Percentiles rank a stretch among this genome's conserved stretches.
These are phyloP conservation scores for Idaea biselata DNA, from an alignment of 2,888 invertebrate species.

Conservation along the genomic window DNA sequence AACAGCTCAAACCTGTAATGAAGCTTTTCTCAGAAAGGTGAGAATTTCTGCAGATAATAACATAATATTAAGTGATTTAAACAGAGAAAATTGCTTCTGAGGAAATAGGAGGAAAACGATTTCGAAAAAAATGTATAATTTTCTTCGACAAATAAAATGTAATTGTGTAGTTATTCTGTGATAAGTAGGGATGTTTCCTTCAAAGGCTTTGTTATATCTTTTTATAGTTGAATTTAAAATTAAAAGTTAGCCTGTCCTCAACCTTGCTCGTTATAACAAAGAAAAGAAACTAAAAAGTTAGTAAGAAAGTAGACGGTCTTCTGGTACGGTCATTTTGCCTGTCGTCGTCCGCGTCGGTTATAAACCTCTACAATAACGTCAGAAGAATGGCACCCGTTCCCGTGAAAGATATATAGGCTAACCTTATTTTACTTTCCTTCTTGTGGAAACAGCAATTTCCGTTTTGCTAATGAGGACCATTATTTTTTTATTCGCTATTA, in stretches of 20 bases:
- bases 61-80: slow-evolving; percentile 1
- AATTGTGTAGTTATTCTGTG: not conserved
- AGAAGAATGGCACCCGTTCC: slow-evolving; percentile 39
- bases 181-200: not conserved
- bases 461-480: slow-evolving; percentile 75
- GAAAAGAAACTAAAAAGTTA: not conserved
- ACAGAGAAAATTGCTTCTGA: not conserved
- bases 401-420: slow-evolving; percentile 49
- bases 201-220: not conserved
- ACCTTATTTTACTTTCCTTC: slow-evolving; percentile 73
- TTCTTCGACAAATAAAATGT: not conserved
- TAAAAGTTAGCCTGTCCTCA: not conserved
- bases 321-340: slow-evolving; percentile 3
- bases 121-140: not conserved
- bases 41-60: slow-evolving; percentile 32
- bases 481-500: slow-evolving; percentile 57
- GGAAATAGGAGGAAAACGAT: not conserved
- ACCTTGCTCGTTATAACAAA: not conserved
- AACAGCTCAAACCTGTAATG: slow-evolving; percentile 92
- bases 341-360: slow-evolving; percentile 4
- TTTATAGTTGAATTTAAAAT: not conserved
- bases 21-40: slow-evolving; percentile 93
- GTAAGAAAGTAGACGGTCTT: not conserved
- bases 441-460: slow-evolving; percentile 74
- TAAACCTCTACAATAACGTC: slow-evolving; percentile 29